Evolutionary conservation across 2,113 vertebrate genomes (phyloP), one percentile per base, ranked within the genome.

Genomic region (Myrmecobius fasciatus): DNA sequence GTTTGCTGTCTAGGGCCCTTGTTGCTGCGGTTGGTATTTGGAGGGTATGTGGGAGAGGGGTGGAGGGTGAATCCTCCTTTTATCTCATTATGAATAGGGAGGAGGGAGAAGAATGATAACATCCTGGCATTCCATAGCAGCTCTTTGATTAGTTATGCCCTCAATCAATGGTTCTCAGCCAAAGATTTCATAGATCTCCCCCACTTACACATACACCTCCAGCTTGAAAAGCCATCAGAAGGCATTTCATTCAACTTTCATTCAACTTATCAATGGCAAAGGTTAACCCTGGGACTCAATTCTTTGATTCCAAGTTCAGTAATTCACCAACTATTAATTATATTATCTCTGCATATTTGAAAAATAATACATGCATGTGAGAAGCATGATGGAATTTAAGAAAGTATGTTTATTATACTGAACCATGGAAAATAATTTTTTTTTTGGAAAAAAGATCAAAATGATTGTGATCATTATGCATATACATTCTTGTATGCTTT

Each of bases 151-250:
- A 75, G 67, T 75, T 75, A 75, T 75, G 36, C 67, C 17, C 67
- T 75, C 14, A n/a, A 75, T 12, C 60, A n/a, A 14, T 75, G 67
- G 14, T 75, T 75, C 67, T 75, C 36, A 60, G 28, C 56, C 56
- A 60, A 12, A 60, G 9, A 31, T 60, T 67, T 67, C 31, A 67
- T 36, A 36, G 31, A 67, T 31, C 11, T n/a, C 5, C 31, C 10
- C 54, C 9, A 28, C 56, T 2, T 2, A 2, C 28, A 9, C 11
- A 0, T 9, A 10, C 31, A 3, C 3, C 31, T 1, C 12, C 31
- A 36, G 31, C 12, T 14, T 5, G 11, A 67, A 36, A 11, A 36
- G 31, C 12, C 4, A 67, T 67, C 31, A 67, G 11, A 67, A 67
- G 31, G 31, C 60, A 36, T 36, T 67, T 67, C 60, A 3, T 67